Evolutionary conservation across 2,113 vertebrate species (phyloP).

Genomic region (Apodemus speciosus): DNA sequence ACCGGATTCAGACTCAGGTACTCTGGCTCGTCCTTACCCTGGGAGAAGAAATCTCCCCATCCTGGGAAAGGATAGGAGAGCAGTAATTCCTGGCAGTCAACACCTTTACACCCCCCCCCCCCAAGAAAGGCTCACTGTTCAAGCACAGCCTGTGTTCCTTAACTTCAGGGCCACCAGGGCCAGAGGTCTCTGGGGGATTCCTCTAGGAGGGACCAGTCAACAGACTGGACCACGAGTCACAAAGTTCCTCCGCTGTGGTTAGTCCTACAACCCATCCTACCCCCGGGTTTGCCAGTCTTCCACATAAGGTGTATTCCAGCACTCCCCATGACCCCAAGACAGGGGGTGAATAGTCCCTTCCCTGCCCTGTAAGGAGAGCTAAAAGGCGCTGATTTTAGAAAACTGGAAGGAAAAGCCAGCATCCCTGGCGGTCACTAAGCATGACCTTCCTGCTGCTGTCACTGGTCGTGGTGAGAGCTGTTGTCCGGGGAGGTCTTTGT

Average conservation of each 20-base stretch:
- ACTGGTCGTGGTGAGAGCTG: neutral
- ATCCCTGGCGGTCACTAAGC: neutral
- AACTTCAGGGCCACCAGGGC: neutral
- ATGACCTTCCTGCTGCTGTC: neutral
- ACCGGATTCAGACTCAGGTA: slow-evolving; percentile 99
- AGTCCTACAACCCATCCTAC: no score
- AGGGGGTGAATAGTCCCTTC: neutral
- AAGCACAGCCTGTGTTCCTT: neutral
- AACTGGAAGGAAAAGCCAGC: neutral
- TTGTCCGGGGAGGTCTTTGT: neutral
- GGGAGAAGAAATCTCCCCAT: neutral
- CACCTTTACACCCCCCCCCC: neutral
- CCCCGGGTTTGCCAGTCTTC: neutral
- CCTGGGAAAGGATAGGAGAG: neutral
- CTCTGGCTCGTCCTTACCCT: neutral
- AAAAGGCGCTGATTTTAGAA: neutral
- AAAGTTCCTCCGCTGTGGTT: neutral
- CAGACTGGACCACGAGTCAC: neutral
- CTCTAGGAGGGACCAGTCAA: neutral
- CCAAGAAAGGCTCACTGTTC: neutral
- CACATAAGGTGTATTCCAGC: neutral
- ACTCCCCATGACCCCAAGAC: neutral
- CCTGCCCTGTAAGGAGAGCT: neutral
- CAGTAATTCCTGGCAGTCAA: neutral
- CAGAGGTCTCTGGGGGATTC: neutral